Percentiles rank a stretch among this genome's conserved stretches.
Conservation (phyloP, 35 echinoderm and acorn worm genomes). For the Apostichopus japonicus region DNA sequence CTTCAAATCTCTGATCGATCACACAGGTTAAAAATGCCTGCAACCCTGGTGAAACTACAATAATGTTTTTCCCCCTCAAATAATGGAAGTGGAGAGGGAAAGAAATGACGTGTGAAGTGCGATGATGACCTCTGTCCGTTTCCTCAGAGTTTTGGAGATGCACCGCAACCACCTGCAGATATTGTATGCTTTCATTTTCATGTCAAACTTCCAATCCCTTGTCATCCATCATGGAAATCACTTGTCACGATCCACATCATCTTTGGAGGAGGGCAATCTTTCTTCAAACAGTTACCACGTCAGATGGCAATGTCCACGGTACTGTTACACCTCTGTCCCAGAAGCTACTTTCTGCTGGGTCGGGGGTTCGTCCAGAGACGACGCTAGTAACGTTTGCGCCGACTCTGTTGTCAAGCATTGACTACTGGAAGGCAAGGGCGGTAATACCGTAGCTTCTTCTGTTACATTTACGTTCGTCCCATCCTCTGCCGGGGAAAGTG, state of each 20-base stretch:
- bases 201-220: background rate
- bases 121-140: too few species aligned
- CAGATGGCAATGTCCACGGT: background rate
- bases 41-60: too few species aligned
- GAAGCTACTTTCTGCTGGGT: background rate
- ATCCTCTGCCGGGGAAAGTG: background rate
- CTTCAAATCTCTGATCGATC: too few species aligned
- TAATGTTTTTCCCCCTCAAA: too few species aligned
- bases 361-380: background rate
- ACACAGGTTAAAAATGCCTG: too few species aligned
- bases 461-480: background rate
- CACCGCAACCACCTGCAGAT: background rate
- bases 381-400: background rate
- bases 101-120: too few species aligned
- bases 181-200: background rate
- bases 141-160: too few species aligned
- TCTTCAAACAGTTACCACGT: background rate
- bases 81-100: too few species aligned
- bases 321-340: conserved; percentile 16
- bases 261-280: background rate
- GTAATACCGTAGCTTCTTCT: background rate
- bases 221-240: background rate
- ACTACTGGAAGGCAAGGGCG: background rate
- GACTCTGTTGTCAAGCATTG: background rate
- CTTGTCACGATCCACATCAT: background rate